phyloP scores from a whole-genome alignment of 2,113 vertebrate genomes.

The Nycticryphes semicollaris region DNA sequence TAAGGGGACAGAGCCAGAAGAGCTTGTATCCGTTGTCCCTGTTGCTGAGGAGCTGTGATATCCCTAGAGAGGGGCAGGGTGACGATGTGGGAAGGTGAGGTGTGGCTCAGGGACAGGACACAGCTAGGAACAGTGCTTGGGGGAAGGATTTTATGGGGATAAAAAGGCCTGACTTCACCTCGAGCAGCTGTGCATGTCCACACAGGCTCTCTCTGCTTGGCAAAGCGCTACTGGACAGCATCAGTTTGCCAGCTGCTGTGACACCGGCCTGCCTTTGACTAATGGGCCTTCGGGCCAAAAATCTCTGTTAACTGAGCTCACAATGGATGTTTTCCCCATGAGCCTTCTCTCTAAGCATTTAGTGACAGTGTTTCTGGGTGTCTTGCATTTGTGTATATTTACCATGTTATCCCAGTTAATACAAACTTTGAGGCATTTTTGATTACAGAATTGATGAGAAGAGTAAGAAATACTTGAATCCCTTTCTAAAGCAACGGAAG shows the following conservation, averaged over 20 bases:
- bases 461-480: constrained; percentile 70
- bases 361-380: background rate
- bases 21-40: background rate
- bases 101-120: background rate
- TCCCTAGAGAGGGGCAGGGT: background rate
- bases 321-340: background rate
- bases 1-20: constrained; percentile 36
- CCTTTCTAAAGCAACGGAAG: constrained; percentile 67
- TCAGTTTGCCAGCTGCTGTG: background rate
- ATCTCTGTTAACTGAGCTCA: background rate
- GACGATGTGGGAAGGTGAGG: fast-evolving
- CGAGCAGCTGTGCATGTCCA: fast-evolving
- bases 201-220: no score
- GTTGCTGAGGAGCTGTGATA: background rate
- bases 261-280: background rate
- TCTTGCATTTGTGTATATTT: background rate
- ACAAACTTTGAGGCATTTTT: background rate
- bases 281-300: background rate
- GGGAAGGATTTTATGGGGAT: background rate
- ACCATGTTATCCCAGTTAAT: background rate
- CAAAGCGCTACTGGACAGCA: background rate
- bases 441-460: constrained; percentile 78
- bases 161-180: background rate
- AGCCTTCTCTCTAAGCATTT: background rate
- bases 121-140: background rate